Evolutionary conservation across 2,888 invertebrate species (phyloP), one percentile per base, ranked within the genome.

Genomic region (Brachylomia viminalis): DNA sequence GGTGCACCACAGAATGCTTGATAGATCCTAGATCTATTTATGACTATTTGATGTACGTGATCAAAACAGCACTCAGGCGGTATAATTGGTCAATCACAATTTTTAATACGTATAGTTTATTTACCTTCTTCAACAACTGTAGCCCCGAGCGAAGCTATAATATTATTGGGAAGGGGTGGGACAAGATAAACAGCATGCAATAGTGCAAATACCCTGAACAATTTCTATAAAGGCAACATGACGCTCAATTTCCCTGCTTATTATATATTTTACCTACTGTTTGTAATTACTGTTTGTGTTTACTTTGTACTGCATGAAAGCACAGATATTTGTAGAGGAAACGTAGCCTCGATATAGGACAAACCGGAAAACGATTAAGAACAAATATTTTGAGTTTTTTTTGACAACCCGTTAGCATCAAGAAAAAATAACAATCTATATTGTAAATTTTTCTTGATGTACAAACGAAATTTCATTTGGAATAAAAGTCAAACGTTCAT

Each of bases 401-500:
- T 59, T 20, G 17, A 30, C 17, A 47, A 8, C 7, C 20, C 27
- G 10, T 68, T 47, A 23, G 1, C 27, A 20, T 62, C 15, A n/a
- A 20, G 17, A n/a, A 47, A 47, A 61, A n/a, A 13, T 2, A 45
- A 49, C 30, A 59, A 23, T 23, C 0, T 47, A 8, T 1, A n/a
- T n/a, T n/a, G n/a, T n/a, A n/a, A n/a, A n/a, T n/a, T n/a, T n/a
- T n/a, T n/a, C n/a, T n/a, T n/a, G n/a, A n/a, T n/a, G 0, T 8
- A n/a, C 5, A 33, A 47, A 56, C 0, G 15, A 2, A 62, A 54
- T 76, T 77, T 33, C 1, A 33, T 71, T 77, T 49, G 54, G 5
- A 54, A 72, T 59, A 20, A 72, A 27, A 72, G 27, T 33, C 49
- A 59, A 77, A 47, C 8, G 3, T 52, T 33, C n/a, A 7, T 33